Evolutionary conservation across 2,113 vertebrate genomes (phyloP), one percentile per base, ranked within the genome.

Genomic region (Aplodontia rufa): DNA sequence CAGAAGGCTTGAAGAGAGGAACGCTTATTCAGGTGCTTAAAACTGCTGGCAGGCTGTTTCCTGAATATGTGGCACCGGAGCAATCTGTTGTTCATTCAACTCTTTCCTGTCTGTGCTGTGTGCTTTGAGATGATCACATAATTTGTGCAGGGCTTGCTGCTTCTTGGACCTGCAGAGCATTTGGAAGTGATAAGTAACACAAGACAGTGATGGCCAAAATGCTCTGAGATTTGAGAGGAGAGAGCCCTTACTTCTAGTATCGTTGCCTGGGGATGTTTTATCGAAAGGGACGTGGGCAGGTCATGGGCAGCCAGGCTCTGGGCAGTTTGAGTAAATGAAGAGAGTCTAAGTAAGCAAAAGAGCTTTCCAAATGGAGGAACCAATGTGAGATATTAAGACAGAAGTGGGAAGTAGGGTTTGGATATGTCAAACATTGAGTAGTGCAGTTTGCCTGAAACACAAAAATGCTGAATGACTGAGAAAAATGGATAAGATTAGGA

Each of bases 1-100:
- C 99, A 81, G 98, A 98, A 55, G 99, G 99, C 89, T 98, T 99
- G 95, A 99, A 99, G 98, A 99, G 99, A 97, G 98, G 99, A 98
- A 98, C 99, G 80, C 99, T 99, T 75, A 98, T 99, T 95, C 99
- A 99, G 99, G 99, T 99, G 97, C 97, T 95, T 96, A 87, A 95
- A 95, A 87, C 8, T 93, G 35, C 13, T 55, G 8, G 8, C 60
- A 55, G 47, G 68, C 53, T 92, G 2, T 55, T 68, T 62, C 69
- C 64, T 94, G 58, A 42, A 19, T 79, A 19, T 87, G 64, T 84
- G 58, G 79, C 53, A 51, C 37, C 26, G 4, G 55, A 87, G 58
- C 40, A 22, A 45, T 72, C 58, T 58, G 0, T 60, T 45, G 35
- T 72, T 82, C n/a, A 53, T 40, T 58, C 20, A 60, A 28, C 47